A percentile compares a stretch with the other conserved stretches of the same genome.
phyloP scores from a whole-genome alignment of 2,797 vertebrate genomes.

The Sciurus vulgaris region DNA sequence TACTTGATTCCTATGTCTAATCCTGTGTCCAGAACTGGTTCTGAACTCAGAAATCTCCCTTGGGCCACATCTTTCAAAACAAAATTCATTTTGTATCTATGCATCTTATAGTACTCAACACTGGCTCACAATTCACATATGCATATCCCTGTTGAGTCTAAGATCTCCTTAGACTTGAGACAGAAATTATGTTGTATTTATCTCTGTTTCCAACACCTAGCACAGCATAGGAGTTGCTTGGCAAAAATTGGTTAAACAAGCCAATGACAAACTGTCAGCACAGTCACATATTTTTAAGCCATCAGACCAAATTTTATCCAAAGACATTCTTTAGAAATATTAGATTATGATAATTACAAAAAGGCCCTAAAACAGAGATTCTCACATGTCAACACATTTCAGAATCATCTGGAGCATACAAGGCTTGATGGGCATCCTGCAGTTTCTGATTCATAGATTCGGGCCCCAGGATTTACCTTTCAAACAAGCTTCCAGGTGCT shows the following conservation, averaged over 20 bases:
- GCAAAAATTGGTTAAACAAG: background rate
- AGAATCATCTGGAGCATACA: background rate
- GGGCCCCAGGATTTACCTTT: background rate
- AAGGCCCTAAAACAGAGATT: background rate
- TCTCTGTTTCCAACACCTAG: background rate
- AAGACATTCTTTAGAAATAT: background rate
- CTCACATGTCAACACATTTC: background rate
- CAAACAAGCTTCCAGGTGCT: no score
- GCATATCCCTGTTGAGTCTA: background rate
- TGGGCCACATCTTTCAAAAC: background rate
- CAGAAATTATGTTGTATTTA: background rate
- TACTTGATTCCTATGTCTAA: background rate
- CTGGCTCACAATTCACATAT: background rate
- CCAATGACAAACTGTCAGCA: background rate
- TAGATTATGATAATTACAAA: background rate
- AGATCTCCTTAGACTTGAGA: background rate
- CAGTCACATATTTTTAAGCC: background rate
- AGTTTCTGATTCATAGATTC: background rate
- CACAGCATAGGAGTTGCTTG: background rate
- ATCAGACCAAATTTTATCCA: constrained; percentile 11
- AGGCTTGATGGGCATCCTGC: background rate
- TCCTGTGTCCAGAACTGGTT: background rate
- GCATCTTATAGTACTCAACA: background rate
- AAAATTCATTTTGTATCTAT: background rate
- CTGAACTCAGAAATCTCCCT: background rate